These are phyloP conservation scores for Aulostomus chinensis DNA, from an alignment of 2,797 vertebrate species.

Conservation along the genomic window DNA sequence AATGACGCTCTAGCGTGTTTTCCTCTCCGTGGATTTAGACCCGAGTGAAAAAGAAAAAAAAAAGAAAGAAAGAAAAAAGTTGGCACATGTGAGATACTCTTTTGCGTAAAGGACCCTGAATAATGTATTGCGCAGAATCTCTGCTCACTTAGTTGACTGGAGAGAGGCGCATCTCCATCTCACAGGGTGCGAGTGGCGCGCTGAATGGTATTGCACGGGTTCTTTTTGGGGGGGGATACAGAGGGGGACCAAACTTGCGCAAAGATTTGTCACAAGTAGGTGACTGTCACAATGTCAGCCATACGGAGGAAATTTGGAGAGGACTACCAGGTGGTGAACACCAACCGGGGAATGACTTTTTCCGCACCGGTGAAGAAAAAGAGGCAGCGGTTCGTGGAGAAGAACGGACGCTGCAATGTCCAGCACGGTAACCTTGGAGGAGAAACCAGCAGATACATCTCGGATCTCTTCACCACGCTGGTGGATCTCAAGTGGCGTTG, in stretches of 20 bases:
- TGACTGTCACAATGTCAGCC: constrained; percentile 76
- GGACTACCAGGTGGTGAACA: constrained; percentile 88
- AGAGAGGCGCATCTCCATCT: constrained; percentile 51
- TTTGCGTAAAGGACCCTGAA: constrained; percentile 40
- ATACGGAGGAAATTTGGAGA: constrained; percentile 88
- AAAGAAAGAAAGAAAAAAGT: constrained; percentile 55
- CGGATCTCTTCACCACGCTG: constrained; percentile 90
- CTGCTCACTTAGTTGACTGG: constrained; percentile 33
- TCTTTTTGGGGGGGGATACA: neutral
- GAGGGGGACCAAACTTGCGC: constrained; percentile 52
- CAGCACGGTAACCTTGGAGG: constrained; percentile 92
- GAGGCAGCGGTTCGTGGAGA: constrained; percentile 91
- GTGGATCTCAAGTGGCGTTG: constrained; percentile 95
- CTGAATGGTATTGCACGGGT: constrained; percentile 25
- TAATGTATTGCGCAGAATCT: constrained; percentile 64
- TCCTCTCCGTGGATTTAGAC: neutral
- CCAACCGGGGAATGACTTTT: constrained; percentile 62
- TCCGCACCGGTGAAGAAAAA: constrained; percentile 81
- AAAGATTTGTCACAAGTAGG: constrained; percentile 38
- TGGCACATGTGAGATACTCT: constrained; percentile 25
- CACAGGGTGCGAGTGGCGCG: constrained; percentile 35
- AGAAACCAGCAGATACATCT: constrained; percentile 89
- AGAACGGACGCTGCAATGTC: constrained; percentile 93
- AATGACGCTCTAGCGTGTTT: neutral
- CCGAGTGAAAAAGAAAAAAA: no score